Evolutionary conservation across 1,140 invertebrate species (phyloP).

Genomic region (Lepidurus couesii): DNA sequence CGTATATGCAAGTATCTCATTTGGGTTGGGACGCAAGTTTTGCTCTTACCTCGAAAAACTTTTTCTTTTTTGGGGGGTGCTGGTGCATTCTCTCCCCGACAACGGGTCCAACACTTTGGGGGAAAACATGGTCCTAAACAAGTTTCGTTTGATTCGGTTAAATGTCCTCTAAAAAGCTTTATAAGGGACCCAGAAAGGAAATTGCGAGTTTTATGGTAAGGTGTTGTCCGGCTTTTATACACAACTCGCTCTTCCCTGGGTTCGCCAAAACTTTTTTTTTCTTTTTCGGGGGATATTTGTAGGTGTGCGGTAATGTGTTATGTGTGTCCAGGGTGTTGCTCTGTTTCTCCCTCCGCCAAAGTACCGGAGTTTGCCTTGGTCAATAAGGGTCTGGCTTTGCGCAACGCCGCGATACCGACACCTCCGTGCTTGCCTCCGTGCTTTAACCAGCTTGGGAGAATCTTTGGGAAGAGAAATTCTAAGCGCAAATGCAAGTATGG

Average conservation of each 20-base stretch:
- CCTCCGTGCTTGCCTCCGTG: background rate
- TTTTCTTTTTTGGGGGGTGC: too few relatives aligned
- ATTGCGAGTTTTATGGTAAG: background rate
- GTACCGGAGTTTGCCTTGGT: background rate
- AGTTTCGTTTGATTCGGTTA: background rate
- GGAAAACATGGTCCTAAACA: background rate
- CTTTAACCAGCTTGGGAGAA: background rate
- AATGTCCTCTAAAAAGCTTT: constrained; percentile 8
- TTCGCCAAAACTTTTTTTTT: background rate
- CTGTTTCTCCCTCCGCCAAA: background rate
- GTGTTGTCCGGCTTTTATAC: background rate
- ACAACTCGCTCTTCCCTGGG: background rate
- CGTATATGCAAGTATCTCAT: background rate
- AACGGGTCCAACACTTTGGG: background rate
- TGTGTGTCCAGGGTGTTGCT: constrained; percentile 6
- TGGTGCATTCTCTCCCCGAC: background rate
- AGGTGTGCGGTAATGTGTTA: background rate
- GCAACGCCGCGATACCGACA: constrained; percentile 11
- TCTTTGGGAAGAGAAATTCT: constrained; percentile 13
- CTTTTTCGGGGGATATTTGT: background rate
- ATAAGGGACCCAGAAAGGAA: background rate
- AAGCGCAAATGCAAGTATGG: constrained; percentile 5
- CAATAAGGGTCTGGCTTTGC: constrained; percentile 18
- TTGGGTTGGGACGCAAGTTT: background rate
- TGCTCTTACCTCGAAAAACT: too few relatives aligned